Conservation (phyloP, 2,888 invertebrate species). For the Plemyria rubiginata region DNA sequence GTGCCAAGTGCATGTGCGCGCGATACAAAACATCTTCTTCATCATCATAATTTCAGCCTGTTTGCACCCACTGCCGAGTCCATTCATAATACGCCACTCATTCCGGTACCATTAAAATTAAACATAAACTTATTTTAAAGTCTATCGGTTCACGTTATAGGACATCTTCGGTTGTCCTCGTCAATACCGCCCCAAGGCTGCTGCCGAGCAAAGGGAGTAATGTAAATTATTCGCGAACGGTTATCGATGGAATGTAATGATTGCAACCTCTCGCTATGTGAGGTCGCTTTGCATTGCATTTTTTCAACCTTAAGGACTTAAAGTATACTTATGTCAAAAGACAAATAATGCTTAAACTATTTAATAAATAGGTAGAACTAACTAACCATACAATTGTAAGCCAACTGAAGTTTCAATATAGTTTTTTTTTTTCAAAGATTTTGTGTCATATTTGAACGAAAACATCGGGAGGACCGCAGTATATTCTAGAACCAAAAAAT, state of each 20-base stretch:
- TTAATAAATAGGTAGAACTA: too few species aligned
- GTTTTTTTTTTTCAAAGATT: too few species aligned
- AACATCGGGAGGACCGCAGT: not conserved
- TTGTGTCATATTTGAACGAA: not conserved
- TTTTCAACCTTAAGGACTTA: too few species aligned
- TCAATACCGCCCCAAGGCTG: conserved; percentile 55
- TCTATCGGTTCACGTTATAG: conserved; percentile 9
- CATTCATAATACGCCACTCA: too few species aligned
- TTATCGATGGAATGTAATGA: conserved; percentile 62
- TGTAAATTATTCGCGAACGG: conserved; percentile 68
- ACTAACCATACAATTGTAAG: too few species aligned
- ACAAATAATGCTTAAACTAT: too few species aligned
- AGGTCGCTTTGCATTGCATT: conserved; percentile 13
- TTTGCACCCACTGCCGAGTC: too few species aligned
- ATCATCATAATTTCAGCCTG: too few species aligned
- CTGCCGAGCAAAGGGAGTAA: conserved; percentile 62
- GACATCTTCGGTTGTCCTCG: conserved; percentile 53
- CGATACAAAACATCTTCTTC: too few species aligned
- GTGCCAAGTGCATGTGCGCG: too few species aligned
- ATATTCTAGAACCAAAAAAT: not conserved
- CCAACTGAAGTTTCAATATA: too few species aligned
- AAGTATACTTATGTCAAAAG: too few species aligned
- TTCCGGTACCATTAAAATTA: not conserved
- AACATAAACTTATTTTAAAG: not conserved
- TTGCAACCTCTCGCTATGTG: conserved; percentile 33